A percentile compares a stretch with the other conserved stretches of the same genome.
Conservation (phyloP, 2,113 vertebrate species). For the Collichthys lucidus region DNA sequence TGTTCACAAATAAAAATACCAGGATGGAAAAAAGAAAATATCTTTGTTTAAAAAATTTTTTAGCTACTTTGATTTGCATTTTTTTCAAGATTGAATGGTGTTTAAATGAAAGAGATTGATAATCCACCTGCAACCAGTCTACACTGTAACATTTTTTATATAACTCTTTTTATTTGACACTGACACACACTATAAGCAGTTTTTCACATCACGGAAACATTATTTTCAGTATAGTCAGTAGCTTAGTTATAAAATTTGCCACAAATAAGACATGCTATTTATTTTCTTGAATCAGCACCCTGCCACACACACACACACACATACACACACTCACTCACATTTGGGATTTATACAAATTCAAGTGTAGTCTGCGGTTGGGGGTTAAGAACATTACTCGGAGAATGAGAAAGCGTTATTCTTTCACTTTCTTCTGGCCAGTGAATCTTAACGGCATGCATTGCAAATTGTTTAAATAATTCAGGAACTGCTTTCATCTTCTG, state of each 20-base stretch:
- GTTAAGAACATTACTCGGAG: constrained; percentile 41
- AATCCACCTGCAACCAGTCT: neutral
- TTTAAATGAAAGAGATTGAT: neutral
- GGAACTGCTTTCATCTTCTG: constrained; percentile 49
- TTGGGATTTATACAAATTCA: constrained; percentile 11
- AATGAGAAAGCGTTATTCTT: constrained; percentile 44
- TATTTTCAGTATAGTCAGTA: neutral
- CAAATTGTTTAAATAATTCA: constrained; percentile 63
- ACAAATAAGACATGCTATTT: neutral
- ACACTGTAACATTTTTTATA: neutral
- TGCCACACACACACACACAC: neutral
- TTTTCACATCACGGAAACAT: neutral
- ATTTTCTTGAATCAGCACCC: neutral
- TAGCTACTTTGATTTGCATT: neutral
- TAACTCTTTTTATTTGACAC: neutral
- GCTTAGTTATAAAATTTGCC: neutral
- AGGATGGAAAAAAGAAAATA: neutral
- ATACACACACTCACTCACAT: constrained; percentile 7
- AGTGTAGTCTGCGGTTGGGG: constrained; percentile 14
- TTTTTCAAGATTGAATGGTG: neutral
- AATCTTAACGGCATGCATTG: constrained; percentile 61
- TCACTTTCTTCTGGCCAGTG: constrained; percentile 23
- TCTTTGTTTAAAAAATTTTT: neutral
- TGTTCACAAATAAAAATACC: neutral
- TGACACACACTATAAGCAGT: neutral